A percentile compares a stretch with the other conserved stretches of the same genome.
Conservation (phyloP, 2,888 invertebrate species). For the Parnassius smintheus region DNA sequence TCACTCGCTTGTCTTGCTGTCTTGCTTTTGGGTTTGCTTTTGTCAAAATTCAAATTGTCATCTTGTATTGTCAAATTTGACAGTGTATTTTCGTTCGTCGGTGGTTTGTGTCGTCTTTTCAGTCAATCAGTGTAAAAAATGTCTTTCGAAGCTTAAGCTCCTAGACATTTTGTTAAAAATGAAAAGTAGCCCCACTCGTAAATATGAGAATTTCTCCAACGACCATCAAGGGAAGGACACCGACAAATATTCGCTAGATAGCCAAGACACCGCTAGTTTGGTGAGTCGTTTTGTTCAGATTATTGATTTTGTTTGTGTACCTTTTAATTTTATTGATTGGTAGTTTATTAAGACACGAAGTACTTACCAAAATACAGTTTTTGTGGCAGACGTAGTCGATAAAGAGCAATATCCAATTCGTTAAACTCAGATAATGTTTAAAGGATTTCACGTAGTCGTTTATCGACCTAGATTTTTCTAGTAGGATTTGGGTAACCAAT, state of each 20-base stretch:
- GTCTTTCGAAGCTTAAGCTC: constrained; percentile 66
- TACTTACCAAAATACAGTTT: no score
- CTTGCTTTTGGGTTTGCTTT: background rate
- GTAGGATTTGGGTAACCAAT: constrained; percentile 21
- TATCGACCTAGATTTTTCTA: constrained; percentile 52
- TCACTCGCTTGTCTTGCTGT: constrained; percentile 22
- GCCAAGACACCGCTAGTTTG: constrained; percentile 78
- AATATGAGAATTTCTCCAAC: constrained; percentile 75
- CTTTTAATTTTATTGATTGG: constrained; percentile 67
- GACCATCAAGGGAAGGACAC: constrained; percentile 72
- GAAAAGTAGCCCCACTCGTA: constrained; percentile 77
- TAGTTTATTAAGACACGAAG: constrained; percentile 37
- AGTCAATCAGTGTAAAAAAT: constrained; percentile 56
- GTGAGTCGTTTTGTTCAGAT: constrained; percentile 63
- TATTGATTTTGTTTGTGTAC: constrained; percentile 77
- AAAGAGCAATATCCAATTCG: no score
- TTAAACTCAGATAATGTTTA: background rate
- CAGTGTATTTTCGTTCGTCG: constrained; percentile 55
- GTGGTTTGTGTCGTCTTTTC: constrained; percentile 56
- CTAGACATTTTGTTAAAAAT: constrained; percentile 67
- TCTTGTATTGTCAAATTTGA: constrained; percentile 33
- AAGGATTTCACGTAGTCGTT: constrained; percentile 11
- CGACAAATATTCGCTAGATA: constrained; percentile 76
- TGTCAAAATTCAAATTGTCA: constrained; percentile 5
- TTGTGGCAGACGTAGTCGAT: no score